Evolutionary conservation across 2,797 vertebrate genomes (phyloP), one percentile per base, ranked within the genome.

Genomic region (Alfaro cultratus): DNA sequence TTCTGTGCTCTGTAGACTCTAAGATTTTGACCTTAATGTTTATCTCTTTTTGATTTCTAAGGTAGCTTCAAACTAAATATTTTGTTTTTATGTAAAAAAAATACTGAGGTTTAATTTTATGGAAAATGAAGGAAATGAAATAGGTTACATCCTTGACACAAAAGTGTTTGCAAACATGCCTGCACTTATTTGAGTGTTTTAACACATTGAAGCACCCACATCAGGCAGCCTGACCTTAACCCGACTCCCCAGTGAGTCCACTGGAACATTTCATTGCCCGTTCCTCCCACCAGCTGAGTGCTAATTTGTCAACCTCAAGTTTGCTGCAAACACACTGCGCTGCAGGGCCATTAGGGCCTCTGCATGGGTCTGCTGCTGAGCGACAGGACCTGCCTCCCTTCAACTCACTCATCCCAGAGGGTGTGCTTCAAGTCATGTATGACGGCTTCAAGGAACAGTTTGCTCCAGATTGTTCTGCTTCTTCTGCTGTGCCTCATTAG

Each of bases 221-320:
- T 74, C 55, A 76, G 85, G 87, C 82, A 83, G 71, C 36, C 71
- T 92, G 90, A 89, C 90, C 90, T 93, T 90, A 83, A 85, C 86
- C 73, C 15, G 74, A 34, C 78, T 84, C 88, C 84, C 88, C 73
- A 15, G 77, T 9, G 87, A 76, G 88, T 85, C 78, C 75, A 23
- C 18, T 47, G 73, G 53, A 87, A 79, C 73, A 67, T 85, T 81
- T 85, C 82, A 8, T 45, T 60, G 31, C 41, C 41, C 16, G 9
- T 23, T 4, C 70, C 53, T 76, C 73, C 86, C 80, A 75, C 81
- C 91, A 82, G 78, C 89, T 88, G 88, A 86, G 91, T 18, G 79
- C 71, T 93, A 92, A 93, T 93, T 93, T 93, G 78, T 93, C 90
- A 90, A 81, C 78, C 7, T 82, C 82, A 82, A 83, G 83, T 90